Conservation (phyloP, 2,797 vertebrate genomes). For the Chelon auratus region DNA sequence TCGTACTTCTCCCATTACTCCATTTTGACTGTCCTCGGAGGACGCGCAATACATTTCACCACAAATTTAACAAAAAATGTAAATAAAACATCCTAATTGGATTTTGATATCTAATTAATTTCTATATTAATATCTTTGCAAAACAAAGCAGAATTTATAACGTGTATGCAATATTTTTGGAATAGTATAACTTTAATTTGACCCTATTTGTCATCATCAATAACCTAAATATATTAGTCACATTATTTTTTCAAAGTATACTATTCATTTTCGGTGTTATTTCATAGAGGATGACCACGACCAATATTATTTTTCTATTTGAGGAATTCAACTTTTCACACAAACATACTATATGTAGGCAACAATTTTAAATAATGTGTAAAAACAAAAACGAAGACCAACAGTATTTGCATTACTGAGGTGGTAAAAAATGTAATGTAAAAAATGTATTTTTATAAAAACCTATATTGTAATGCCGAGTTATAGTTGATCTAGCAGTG, state of each 20-base stretch:
- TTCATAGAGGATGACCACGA: not conserved
- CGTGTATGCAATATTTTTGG: too few relatives aligned
- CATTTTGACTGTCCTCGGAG: slow-evolving; percentile 18
- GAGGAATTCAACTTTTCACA: not conserved
- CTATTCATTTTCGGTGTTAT: not conserved
- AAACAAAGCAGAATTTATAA: too few relatives aligned
- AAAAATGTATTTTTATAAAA: not conserved
- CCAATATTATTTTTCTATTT: not conserved
- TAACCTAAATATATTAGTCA: not conserved
- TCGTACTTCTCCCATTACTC: not conserved
- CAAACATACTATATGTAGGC: not conserved
- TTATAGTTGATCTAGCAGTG: not conserved
- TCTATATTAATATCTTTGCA: too few relatives aligned
- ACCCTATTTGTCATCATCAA: not conserved
- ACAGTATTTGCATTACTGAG: not conserved
- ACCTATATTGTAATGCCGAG: not conserved
- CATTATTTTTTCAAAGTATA: too few relatives aligned
- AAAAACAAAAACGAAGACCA: not conserved
- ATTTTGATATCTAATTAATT: too few relatives aligned
- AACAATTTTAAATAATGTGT: not conserved
- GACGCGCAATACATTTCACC: not conserved
- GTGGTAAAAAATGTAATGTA: not conserved
- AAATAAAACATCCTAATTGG: not conserved
- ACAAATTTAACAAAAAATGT: not conserved
- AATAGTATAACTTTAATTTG: not conserved